Evolutionary conservation across 1,140 invertebrate species (phyloP), one percentile per base, ranked within the genome.

Genomic region (Maniola jurtina): DNA sequence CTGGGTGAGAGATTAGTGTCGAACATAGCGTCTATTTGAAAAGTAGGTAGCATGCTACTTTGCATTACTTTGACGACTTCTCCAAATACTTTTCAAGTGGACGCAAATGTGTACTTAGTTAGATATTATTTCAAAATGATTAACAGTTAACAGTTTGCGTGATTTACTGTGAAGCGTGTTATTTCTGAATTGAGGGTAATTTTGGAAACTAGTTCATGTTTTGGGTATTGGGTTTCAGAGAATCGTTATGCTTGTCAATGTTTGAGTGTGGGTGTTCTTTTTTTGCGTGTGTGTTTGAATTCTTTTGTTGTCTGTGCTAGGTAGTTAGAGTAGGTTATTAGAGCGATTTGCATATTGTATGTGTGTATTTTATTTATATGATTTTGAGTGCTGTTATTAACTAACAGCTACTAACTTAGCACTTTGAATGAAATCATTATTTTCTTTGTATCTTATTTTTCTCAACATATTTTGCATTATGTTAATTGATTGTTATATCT

Each of bases 1-100:
- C 97, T 56, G 96, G 96, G 96, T 97, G 94, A 93, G 91, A 86
- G 11, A 42, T 47, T 45, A 45, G 13, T 25, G 55, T 34, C 52
- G 42, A 45, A 56, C 54, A 25, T 66, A 25, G 50, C 16, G 68
- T 64, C 71, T 70, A 76, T 72, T 73, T 79, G 70, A 66, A 70
- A 64, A 15, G 40, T 25, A 61, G 52, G 25, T 34, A 34, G 34
- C 7, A 9, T 55, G 13, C 8, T 1, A 55, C 4, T 48, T 42
- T 42, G 8, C 40, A 25, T 25, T n/a, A 2, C 1, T 52, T 33
- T 25, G 3, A 33, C 33, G 6, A 14, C 14, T 52, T 16, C 14
- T 1, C 4, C 6, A 52, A 25, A 52, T 38, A 38, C 45, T 72
- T 73, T 75, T 71, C 71, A 77, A 79, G 71, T 76, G 72, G 72